phyloP scores from a whole-genome alignment of 2,888 invertebrate species.

The Anodontia alba region DNA sequence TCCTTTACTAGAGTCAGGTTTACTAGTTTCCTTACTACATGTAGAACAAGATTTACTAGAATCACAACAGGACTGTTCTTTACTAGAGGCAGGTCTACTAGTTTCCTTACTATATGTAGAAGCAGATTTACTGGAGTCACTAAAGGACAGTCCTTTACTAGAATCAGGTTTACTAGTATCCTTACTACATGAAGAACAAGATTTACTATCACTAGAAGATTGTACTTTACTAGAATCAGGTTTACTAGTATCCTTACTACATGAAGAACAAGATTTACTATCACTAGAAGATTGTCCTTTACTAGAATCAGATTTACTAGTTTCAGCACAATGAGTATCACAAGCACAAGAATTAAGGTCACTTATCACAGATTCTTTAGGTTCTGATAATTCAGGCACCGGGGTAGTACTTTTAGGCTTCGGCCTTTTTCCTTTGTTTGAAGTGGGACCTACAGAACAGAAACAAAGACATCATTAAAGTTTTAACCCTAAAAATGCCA shows the following conservation, averaged over 20 bases:
- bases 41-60: constrained; percentile 10
- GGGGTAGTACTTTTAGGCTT: constrained; percentile 24
- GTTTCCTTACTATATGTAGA: not conserved
- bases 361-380: constrained; percentile 57
- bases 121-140: not conserved
- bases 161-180: not conserved
- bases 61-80: constrained; percentile 2
- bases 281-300: not conserved
- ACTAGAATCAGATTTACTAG: not conserved
- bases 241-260: not conserved
- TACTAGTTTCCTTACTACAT: not conserved
- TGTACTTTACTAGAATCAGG: not conserved
- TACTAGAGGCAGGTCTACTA: not conserved
- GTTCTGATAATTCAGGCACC: constrained; percentile 30
- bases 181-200: not conserved
- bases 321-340: constrained; percentile 9
- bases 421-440: constrained; percentile 38
- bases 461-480: constrained; percentile 9
- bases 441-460: constrained; percentile 41
- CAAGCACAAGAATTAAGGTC: constrained; percentile 32
- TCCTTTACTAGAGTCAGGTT: not conserved
- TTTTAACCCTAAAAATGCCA: too few relatives aligned
- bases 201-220: not conserved
- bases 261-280: not conserved
- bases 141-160: not conserved